Evolutionary conservation across 2,888 invertebrate genomes (phyloP), one percentile per base, ranked within the genome.

Genomic region (Eupsilia transversa): DNA sequence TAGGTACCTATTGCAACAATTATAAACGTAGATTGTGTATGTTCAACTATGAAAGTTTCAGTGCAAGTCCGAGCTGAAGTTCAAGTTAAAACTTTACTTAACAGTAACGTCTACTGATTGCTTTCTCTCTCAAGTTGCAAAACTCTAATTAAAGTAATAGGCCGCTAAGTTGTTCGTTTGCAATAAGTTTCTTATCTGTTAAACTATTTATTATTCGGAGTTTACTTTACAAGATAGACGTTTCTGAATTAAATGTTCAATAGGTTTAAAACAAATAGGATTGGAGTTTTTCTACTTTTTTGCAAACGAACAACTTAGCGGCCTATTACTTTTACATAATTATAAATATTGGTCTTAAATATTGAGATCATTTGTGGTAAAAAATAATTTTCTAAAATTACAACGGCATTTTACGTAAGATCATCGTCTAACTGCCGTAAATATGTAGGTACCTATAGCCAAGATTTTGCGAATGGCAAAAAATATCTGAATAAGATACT

Each of bases 61-160:
- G 69, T 69, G 43, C 70, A 75, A 84, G 73, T 67, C 73, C 72
- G 10, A 79, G 66, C 57, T 66, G 46, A 77, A 79, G 80, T 85
- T 75, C 38, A 82, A 69, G 79, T 74, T 75, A 72, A 66, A 82
- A 82, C 71, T 76, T 74, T 64, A 69, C 74, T 81, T 69, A 73
- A 72, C 33, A 56, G 66, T 72, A 75, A 80, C 80, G 52, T 73
- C 77, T 60, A 57, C 76, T 76, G 84, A 85, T 86, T 86, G 81
- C 81, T 79, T 81, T 84, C 79, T 78, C 78, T 63, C 69, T 38
- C 27, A 63, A 84, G 41, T 81, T 84, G 60, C 65, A 71, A 72
- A 81, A 86, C 69, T 82, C 72, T 82, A 86, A 82, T 86, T 79
- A 86, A 77, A 79, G 79, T 71, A 82, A 85, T 86, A 74, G 78